A percentile compares a stretch with the other conserved stretches of the same genome.
Evolutionary conservation across 2,113 vertebrate species (phyloP).

Genomic region (Noctilio leporinus): DNA sequence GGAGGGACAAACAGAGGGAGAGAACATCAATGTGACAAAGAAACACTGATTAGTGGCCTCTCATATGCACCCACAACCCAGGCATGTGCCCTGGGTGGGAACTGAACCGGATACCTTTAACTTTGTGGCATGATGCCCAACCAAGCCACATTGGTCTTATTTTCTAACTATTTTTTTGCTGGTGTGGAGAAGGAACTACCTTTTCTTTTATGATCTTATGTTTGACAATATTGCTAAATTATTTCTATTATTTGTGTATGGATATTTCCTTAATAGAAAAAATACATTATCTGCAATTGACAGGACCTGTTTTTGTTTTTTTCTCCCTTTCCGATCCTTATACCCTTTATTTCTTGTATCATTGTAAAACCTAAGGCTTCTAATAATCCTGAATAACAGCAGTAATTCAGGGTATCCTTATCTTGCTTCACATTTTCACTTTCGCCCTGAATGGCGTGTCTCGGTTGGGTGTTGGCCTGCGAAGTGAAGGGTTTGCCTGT

Average conservation of each 20-base stretch:
- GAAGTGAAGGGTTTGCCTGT: no score
- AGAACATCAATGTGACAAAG: no score
- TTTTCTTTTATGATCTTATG: background rate
- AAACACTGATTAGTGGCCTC: no score
- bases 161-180: background rate
- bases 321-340: background rate
- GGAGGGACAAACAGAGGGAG: no score
- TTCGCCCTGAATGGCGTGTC: background rate
- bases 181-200: background rate
- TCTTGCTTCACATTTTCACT: background rate
- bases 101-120: no score
- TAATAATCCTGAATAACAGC: background rate
- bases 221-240: background rate
- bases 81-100: no score
- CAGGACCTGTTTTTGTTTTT: background rate
- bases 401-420: conserved; percentile 10
- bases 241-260: background rate
- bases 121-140: no score
- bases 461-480: no score
- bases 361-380: background rate
- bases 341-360: background rate
- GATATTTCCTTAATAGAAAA: background rate
- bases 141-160: background rate
- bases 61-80: no score
- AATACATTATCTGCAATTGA: background rate